A percentile compares a stretch with the other conserved stretches of the same genome.
Conservation (phyloP, 2,888 invertebrate genomes). For the Heliconius sara region DNA sequence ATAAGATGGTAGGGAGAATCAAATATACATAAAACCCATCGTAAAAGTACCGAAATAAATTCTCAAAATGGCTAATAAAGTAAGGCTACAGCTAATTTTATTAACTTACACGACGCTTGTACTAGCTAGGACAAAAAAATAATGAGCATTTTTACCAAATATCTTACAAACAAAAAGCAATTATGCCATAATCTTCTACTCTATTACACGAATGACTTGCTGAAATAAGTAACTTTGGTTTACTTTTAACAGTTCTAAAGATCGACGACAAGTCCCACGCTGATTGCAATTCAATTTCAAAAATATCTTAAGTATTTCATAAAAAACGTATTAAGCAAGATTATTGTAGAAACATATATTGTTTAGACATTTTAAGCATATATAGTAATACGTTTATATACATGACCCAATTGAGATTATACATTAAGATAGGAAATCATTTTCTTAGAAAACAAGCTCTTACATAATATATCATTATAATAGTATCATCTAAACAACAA, state of each 20-base stretch:
- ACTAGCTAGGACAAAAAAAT: not conserved
- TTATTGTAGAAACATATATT: not conserved
- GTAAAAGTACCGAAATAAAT: constrained; percentile 24
- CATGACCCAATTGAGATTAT: constrained; percentile 11
- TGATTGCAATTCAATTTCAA: constrained; percentile 18
- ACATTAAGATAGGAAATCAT: constrained; percentile 7
- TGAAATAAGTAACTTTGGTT: constrained; percentile 37
- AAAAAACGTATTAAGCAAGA: constrained; percentile 1
- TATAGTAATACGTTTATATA: not conserved
- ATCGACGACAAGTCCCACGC: constrained; percentile 39
- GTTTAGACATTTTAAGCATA: not conserved
- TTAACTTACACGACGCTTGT: constrained; percentile 11
- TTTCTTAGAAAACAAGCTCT: constrained; percentile 35
- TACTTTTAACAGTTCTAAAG: constrained; percentile 25
- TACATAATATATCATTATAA: constrained; percentile 36
- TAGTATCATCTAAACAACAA: constrained; percentile 37
- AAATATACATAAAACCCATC: constrained; percentile 19
- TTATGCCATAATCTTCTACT: constrained; percentile 52
- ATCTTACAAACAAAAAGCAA: constrained; percentile 32
- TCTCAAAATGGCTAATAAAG: constrained; percentile 19
- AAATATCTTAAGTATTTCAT: constrained; percentile 1
- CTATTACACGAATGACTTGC: constrained; percentile 62
- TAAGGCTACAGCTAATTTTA: constrained; percentile 9
- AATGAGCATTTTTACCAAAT: not conserved
- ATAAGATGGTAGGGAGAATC: constrained; percentile 18